Evolutionary conservation across 1,140 invertebrate species (phyloP).

Genomic region (Coenobita brevimanus): DNA sequence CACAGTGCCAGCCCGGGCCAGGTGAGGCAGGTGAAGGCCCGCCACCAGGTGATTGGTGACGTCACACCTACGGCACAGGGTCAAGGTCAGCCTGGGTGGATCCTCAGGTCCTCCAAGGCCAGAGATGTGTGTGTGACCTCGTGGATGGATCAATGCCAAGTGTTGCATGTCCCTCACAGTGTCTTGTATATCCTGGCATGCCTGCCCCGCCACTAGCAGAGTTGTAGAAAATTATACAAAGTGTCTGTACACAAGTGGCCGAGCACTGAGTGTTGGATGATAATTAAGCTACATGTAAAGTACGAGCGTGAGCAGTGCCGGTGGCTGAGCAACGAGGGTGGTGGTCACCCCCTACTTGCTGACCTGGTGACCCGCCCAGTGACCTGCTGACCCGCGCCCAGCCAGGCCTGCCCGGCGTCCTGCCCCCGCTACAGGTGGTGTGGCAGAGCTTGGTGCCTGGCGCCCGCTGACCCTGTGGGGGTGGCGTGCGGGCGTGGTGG

Average conservation of each 20-base stretch:
- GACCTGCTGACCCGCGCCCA: constrained; percentile 5
- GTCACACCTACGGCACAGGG: constrained; percentile 50
- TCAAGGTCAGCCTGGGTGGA: constrained; percentile 42
- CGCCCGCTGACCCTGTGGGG: constrained; percentile 29
- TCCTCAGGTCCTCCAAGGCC: neutral
- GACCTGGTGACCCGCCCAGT: constrained; percentile 2
- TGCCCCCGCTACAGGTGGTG: constrained; percentile 33
- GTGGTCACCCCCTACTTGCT: neutral
- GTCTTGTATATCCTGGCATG: constrained; percentile 12
- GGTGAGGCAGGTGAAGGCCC: constrained; percentile 54
- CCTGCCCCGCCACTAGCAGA: neutral
- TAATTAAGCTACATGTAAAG: too few relatives aligned
- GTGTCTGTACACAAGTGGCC: too few relatives aligned
- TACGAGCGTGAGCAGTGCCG: too few relatives aligned
- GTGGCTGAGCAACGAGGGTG: too few relatives aligned
- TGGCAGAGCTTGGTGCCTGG: constrained; percentile 30
- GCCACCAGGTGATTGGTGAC: constrained; percentile 57
- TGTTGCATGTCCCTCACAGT: constrained; percentile 7
- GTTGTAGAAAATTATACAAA: constrained; percentile 2
- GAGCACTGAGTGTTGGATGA: too few relatives aligned
- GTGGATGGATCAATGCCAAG: constrained; percentile 3
- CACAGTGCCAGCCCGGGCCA: constrained; percentile 57
- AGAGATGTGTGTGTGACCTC: neutral
- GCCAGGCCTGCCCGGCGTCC: constrained; percentile 4
- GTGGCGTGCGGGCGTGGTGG: constrained; percentile 37